Base-by-base conservation (phyloP, 2,888 invertebrate genomes). In the Aphodius granarius region DNA sequence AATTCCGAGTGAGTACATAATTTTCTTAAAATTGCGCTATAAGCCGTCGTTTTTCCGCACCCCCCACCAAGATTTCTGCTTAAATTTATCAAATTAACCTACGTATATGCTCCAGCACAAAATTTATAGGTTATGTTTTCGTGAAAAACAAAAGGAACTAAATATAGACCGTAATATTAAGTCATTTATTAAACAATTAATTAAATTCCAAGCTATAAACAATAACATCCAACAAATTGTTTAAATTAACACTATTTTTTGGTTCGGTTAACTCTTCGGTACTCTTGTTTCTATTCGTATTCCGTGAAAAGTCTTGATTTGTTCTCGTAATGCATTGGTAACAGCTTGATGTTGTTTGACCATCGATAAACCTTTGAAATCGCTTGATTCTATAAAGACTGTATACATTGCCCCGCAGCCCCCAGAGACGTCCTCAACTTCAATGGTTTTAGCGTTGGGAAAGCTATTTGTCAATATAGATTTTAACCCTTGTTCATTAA, bases 291-390 rank as follows among this genome's bases (percentile, higher is more conserved):
- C 90, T 81, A 96, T 94, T 78, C 94, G 89, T 73, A 96, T 88
- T 6, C 95, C 96, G 85, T 96, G 96, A 93, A 95, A 95, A 82
- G 92, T 91, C 81, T 93, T 93, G 78, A 96, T 95, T 87, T 95
- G 93, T 80, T 90, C 90, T 83, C 93, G 93, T 64, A 96, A 88
- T 4, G 91, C 90, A 79, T 93, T 91, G 64, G 93, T 94, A 5
- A 95, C 92, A 23, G 93, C 85, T 79, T 92, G 89, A 84, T 95
- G 94, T 83, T 94, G 95, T 83, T 94, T 94, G 0, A 94, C 91
- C 75, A 91, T 90, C 20, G 91, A 90, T 62, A 94, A 83, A 15
- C 93, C 94, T 83, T 89, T 87, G 83, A 95, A 95, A 81, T 94
- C 94, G 23, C 88, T 88, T 1, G 93, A 90, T 86, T 92, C 91